These are phyloP conservation scores for Drusus annulatus DNA, from an alignment of 1,140 invertebrate genomes.

Conservation along the genomic window DNA sequence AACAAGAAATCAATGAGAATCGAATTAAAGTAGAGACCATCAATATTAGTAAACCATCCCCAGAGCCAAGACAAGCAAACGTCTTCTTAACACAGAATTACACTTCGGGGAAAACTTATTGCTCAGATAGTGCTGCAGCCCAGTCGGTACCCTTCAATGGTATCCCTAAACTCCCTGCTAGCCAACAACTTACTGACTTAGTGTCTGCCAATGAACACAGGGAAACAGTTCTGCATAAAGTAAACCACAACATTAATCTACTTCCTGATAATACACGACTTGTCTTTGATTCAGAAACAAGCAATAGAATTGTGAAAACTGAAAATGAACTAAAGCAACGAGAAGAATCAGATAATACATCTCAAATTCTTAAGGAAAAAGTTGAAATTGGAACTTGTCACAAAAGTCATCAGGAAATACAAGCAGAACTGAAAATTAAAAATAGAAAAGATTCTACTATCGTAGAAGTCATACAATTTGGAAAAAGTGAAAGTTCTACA, in stretches of 20 bases:
- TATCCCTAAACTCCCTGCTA: no score
- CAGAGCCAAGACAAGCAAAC: no score
- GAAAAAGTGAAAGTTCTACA: no score
- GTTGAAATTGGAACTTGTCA: neutral
- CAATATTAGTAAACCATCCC: no score
- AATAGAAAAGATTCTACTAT: neutral
- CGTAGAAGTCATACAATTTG: neutral
- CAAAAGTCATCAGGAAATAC: conserved; percentile 2
- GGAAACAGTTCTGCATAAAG: conserved; percentile 19
- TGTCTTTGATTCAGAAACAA: neutral
- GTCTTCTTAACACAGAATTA: no score
- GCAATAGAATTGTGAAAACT: neutral
- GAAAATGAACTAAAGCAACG: neutral
- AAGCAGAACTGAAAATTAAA: neutral
- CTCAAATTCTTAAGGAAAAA: neutral
- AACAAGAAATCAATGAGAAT: neutral
- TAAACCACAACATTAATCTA: neutral
- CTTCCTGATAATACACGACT: neutral
- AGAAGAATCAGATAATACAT: neutral
- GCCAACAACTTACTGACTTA: no score
- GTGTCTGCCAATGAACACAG: conserved; percentile 19
- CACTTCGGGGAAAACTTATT: no score
- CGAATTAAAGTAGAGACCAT: no score
- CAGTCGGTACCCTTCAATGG: no score
- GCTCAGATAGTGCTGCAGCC: no score